Conservation (phyloP, 2,888 invertebrate species). For the Mimachlamys varia region DNA sequence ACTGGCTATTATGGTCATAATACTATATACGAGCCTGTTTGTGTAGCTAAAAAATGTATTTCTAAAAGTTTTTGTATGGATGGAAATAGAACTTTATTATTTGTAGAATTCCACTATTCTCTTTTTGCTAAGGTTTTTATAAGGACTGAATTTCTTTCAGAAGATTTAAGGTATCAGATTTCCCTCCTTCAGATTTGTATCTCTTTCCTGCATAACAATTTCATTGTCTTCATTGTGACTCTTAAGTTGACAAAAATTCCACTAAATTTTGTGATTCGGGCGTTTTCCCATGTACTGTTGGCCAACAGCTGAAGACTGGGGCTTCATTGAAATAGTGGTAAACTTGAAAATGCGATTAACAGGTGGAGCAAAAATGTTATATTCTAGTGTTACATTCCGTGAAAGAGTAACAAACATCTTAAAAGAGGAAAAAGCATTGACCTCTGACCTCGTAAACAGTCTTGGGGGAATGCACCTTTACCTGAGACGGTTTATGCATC, state of each 20-base stretch:
- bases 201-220: neutral
- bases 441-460: conserved; percentile 1
- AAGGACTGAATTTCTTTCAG: neutral
- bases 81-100: neutral
- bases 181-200: neutral
- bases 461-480: neutral
- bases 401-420: neutral
- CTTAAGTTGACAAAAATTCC: neutral
- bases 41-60: neutral
- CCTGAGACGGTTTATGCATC: conserved; percentile 31
- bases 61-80: neutral
- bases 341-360: neutral
- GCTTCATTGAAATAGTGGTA: neutral
- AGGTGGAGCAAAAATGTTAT: conserved; percentile 1
- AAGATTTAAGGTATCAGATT: neutral
- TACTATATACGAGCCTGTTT: neutral
- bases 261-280: neutral
- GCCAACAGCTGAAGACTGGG: neutral
- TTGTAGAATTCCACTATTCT: neutral
- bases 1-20: too few species aligned
- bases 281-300: neutral
- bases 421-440: neutral
- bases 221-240: neutral
- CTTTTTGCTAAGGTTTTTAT: neutral
- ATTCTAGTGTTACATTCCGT: neutral